Evolutionary conservation across 2,797 vertebrate species (phyloP).

Genomic region (Chanos chanos): DNA sequence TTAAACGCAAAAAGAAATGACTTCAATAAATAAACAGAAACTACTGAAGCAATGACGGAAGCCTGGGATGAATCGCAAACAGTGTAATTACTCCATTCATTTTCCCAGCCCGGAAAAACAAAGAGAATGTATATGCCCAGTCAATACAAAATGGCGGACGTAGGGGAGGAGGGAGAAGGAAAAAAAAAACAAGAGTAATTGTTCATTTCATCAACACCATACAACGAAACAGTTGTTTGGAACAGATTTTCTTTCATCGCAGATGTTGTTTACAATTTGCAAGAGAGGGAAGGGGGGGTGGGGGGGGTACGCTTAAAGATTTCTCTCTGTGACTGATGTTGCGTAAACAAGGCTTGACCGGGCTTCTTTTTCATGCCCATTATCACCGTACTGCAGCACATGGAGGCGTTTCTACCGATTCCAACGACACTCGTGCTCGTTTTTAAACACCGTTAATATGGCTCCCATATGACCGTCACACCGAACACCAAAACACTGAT

Average conservation of each 20-base stretch:
- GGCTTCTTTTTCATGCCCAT: slow-evolving; percentile 3
- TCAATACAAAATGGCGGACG: neutral
- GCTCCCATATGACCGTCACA: no score
- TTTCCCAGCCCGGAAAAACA: slow-evolving; percentile 13
- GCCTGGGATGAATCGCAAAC: slow-evolving; percentile 11
- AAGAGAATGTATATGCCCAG: slow-evolving; percentile 11
- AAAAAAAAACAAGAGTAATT: slow-evolving; percentile 47
- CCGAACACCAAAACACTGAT: no score
- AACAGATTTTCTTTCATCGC: slow-evolving; percentile 47
- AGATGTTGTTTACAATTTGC: slow-evolving; percentile 47
- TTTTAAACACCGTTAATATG: no score
- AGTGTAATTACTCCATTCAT: slow-evolving; percentile 21
- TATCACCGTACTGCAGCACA: neutral
- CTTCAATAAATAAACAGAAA: slow-evolving; percentile 34
- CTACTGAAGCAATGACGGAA: neutral
- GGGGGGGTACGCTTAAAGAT: neutral
- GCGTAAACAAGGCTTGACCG: slow-evolving; percentile 1
- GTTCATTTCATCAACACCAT: slow-evolving; percentile 47
- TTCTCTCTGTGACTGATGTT: slow-evolving; percentile 8
- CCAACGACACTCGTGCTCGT: no score
- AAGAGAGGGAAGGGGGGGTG: neutral
- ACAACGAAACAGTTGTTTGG: slow-evolving; percentile 42
- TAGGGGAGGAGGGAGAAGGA: slow-evolving; percentile 2
- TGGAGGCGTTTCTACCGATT: no score
- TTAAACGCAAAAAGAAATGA: slow-evolving; percentile 42